Conservation (phyloP, 2,113 vertebrate species). For the Ptychochromis oligacanthus region DNA sequence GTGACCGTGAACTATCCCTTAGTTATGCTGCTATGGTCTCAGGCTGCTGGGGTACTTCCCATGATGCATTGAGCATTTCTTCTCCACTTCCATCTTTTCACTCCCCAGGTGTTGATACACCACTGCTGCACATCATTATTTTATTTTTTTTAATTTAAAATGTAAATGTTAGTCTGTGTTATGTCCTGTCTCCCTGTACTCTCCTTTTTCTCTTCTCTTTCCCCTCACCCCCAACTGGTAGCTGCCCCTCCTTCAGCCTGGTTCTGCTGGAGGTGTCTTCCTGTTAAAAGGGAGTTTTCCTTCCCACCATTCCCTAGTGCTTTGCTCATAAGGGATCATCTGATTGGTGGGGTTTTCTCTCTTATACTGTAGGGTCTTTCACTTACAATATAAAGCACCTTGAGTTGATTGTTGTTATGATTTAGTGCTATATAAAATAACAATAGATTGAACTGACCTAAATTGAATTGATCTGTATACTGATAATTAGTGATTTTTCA, state of each 20-base stretch:
- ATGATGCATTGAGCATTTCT: no score
- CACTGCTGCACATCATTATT: no score
- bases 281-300: background rate
- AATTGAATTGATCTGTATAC: background rate
- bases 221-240: background rate
- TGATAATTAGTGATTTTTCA: background rate
- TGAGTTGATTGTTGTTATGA: background rate
- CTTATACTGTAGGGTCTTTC: fast-evolving
- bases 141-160: no score
- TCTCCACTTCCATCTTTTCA: background rate
- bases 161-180: no score
- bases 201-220: background rate
- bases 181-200: background rate
- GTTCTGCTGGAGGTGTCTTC: background rate
- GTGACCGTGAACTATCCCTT: background rate
- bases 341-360: no score
- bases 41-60: background rate
- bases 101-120: no score
- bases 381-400: background rate
- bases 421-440: background rate
- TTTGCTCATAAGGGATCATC: background rate
- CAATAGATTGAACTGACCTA: background rate
- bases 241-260: background rate
- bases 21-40: background rate
- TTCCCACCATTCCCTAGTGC: background rate